These are phyloP conservation scores for Pogona vitticeps DNA, from an alignment of 2,113 vertebrate species.

Conservation along the genomic window DNA sequence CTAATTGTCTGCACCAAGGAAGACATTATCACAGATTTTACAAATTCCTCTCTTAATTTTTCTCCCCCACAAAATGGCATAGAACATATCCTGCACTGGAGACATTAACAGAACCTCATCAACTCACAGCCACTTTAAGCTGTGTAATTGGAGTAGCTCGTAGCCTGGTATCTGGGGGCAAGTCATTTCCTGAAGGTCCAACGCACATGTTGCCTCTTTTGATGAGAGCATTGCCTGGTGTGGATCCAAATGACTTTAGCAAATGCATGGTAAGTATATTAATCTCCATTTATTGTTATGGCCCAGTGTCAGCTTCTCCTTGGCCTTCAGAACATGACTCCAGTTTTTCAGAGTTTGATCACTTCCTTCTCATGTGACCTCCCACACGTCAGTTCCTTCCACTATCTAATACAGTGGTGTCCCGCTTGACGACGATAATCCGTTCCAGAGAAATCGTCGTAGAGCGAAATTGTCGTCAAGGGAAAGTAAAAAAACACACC, in stretches of 20 bases:
- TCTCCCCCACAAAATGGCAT: constrained; percentile 1
- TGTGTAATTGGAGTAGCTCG: constrained; percentile 98
- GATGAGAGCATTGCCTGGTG: constrained; percentile 96
- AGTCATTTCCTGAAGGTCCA: constrained; percentile 93
- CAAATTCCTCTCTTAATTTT: background rate
- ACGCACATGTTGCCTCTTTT: constrained; percentile 96
- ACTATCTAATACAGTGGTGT: background rate
- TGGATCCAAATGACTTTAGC: constrained; percentile 99
- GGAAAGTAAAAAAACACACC: background rate
- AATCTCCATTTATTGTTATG: background rate
- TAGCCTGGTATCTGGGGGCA: constrained; percentile 90
- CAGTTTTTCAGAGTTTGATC: background rate
- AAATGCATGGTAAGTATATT: constrained; percentile 94
- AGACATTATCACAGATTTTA: background rate
- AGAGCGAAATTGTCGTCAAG: too few relatives aligned
- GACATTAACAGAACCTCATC: constrained; percentile 97
- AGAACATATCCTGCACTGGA: constrained; percentile 98
- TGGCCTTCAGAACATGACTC: background rate
- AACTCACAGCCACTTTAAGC: constrained; percentile 96
- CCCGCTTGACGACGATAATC: too few relatives aligned
- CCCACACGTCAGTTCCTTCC: background rate
- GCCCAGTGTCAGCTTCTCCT: background rate
- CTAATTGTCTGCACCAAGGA: background rate
- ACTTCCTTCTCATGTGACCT: background rate
- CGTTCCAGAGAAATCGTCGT: too few relatives aligned